phyloP scores from a whole-genome alignment of 2,113 vertebrate genomes.

The Ptyas mucosa region DNA sequence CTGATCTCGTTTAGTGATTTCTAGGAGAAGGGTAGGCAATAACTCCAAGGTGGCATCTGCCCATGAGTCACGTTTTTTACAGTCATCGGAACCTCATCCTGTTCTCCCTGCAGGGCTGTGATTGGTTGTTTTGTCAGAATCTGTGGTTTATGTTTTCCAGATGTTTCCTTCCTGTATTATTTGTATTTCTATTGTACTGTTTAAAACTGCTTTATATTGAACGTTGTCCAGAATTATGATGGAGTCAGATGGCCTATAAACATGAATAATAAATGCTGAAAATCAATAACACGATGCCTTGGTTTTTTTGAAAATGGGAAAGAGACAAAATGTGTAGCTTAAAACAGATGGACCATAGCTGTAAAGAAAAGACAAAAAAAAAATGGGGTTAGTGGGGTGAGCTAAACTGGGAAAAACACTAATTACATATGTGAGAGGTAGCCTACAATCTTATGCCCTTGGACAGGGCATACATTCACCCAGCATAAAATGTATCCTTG shows the following conservation, averaged over 20 bases:
- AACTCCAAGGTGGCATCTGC: neutral
- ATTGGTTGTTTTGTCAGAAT: neutral
- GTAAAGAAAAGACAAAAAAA: neutral
- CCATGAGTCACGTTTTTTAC: neutral
- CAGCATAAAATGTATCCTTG: neutral
- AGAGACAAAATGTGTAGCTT: neutral
- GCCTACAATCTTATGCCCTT: neutral
- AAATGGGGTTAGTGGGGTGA: neutral
- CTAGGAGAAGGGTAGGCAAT: neutral
- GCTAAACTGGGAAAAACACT: neutral
- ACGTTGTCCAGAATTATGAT: neutral
- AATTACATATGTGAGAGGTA: neutral
- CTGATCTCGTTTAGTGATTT: neutral
- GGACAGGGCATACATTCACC: neutral
- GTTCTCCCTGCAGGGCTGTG: neutral
- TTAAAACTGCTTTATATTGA: neutral
- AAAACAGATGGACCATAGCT: neutral
- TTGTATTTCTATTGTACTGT: neutral
- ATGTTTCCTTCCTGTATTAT: neutral
- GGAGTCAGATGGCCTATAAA: neutral
- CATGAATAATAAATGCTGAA: neutral
- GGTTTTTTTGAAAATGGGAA: neutral
- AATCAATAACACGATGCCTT: neutral
- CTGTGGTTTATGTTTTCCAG: neutral
- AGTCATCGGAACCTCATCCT: neutral